phyloP scores from a whole-genome alignment of 2,888 invertebrate genomes.

The Cheilosia variabilis region DNA sequence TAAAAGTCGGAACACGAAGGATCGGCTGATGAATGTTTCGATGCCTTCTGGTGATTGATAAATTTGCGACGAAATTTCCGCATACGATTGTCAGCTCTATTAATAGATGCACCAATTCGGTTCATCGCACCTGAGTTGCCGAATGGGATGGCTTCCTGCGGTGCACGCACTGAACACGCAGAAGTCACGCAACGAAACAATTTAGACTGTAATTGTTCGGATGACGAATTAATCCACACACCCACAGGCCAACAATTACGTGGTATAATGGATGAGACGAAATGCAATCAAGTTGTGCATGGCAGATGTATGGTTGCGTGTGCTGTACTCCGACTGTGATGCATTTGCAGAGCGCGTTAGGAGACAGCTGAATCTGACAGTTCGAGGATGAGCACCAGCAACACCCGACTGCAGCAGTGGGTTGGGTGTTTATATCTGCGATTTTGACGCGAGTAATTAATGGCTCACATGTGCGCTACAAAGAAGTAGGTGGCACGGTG shows the following conservation, averaged over 20 bases:
- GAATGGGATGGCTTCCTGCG: conserved; percentile 1
- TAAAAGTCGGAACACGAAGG: conserved; percentile 3
- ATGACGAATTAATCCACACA: conserved; percentile 50
- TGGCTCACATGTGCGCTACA: conserved; percentile 11
- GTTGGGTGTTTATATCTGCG: not conserved
- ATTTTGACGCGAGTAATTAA: conserved; percentile 27
- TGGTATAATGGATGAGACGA: conserved; percentile 35
- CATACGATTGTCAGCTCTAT: too few species aligned
- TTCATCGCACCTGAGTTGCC: not conserved
- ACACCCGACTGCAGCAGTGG: conserved; percentile 1
- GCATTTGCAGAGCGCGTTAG: conserved; percentile 8
- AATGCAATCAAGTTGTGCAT: conserved; percentile 26
- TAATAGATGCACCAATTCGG: not conserved
- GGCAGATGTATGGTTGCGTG: not conserved
- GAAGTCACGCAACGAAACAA: conserved; percentile 18
- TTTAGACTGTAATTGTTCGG: conserved; percentile 25
- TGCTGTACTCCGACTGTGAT: not conserved
- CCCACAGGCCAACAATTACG: conserved; percentile 46
- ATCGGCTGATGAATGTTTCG: conserved; percentile 9
- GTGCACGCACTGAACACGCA: conserved; percentile 6
- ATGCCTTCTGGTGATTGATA: not conserved
- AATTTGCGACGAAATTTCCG: too few species aligned
- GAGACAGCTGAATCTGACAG: conserved; percentile 28
- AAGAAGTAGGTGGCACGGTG: not conserved
- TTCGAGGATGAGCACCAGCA: not conserved